Conservation (phyloP, 2,113 vertebrate species). For the Zosterops lateralis region DNA sequence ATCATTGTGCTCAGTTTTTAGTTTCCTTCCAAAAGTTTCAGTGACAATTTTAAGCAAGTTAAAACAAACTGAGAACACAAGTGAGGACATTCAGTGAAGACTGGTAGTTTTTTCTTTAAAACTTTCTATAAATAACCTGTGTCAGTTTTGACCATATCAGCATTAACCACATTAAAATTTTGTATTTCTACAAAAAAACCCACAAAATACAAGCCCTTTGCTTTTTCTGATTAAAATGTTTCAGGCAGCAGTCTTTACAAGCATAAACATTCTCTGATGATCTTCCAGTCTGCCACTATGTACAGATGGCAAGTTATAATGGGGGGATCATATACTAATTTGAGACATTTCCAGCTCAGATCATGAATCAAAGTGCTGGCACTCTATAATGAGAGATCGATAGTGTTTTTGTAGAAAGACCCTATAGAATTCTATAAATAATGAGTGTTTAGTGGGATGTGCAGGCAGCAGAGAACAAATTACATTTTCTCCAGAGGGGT, state of each 20-base stretch:
- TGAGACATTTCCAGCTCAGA: conserved; percentile 16
- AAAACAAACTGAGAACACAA: background rate
- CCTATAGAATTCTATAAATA: conserved; percentile 65
- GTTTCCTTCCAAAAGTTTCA: background rate
- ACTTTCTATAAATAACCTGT: background rate
- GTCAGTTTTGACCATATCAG: background rate
- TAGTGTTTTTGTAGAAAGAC: conserved; percentile 44
- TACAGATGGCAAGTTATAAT: background rate
- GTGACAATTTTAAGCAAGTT: background rate
- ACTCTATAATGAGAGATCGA: conserved; percentile 53
- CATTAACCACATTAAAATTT: background rate
- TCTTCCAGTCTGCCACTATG: background rate
- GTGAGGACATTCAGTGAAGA: background rate
- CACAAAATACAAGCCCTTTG: accelerated
- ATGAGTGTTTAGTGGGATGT: conserved; percentile 57
- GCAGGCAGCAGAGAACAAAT: conserved; percentile 47
- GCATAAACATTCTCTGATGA: background rate
- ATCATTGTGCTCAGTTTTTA: background rate
- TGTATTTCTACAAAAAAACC: background rate
- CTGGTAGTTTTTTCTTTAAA: background rate
- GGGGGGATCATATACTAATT: background rate
- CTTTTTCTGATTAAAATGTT: background rate
- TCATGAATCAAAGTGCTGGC: conserved; percentile 49
- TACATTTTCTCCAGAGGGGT: conserved; percentile 44
- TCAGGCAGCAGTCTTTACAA: background rate